Evolutionary conservation across 2,113 vertebrate species (phyloP), one percentile per base, ranked within the genome.

Genomic region (Prionailurus bengalensis): DNA sequence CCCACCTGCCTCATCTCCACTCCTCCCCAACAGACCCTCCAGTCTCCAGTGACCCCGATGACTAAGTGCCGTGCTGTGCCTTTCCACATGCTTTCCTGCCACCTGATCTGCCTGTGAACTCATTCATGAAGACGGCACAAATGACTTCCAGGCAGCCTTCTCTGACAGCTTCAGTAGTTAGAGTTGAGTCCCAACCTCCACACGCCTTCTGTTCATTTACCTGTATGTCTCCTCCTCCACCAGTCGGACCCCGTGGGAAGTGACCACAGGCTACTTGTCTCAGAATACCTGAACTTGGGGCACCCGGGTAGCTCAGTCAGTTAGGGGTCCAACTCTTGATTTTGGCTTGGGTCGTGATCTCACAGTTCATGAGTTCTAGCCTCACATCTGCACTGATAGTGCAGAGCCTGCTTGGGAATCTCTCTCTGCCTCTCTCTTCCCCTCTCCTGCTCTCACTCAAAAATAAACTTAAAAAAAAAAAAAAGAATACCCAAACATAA

Each of bases 101-200:
- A 1, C 9, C 27, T 27, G 29, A 23, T 23, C 78, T 6, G 2
- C 39, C 15, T 39, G 0, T 0, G 42, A 65, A 2, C 42, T 79
- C 36, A 25, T 39, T 85, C 65, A 3, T 1, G 14, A 78, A 93
- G 90, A 33, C 1, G 3, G 11, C 14, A 9, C 31, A 13, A 36
- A 53, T 0, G 11, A 58, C 4, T 19, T 45, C 42, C 29, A 65
- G 61, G 65, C 19, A 21, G 66, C 3, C 58, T 79, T 36, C 17
- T 17, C 9, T 2, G 45, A 23, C 39, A 23, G 7, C 16, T 31
- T 51, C 33, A 12, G 2, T 71, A 7, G 1, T 71, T 33, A 36
- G 4, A 80, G 14, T 0, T 3, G 15, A 45, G 13, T 16, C n/a
- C 36, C 4, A 1, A 0, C 36, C 36, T 51, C 73, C 1, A 15